These are phyloP conservation scores for Siderastrea radians DNA, from an alignment of 92 coral and sea anemone genomes.

Conservation along the genomic window DNA sequence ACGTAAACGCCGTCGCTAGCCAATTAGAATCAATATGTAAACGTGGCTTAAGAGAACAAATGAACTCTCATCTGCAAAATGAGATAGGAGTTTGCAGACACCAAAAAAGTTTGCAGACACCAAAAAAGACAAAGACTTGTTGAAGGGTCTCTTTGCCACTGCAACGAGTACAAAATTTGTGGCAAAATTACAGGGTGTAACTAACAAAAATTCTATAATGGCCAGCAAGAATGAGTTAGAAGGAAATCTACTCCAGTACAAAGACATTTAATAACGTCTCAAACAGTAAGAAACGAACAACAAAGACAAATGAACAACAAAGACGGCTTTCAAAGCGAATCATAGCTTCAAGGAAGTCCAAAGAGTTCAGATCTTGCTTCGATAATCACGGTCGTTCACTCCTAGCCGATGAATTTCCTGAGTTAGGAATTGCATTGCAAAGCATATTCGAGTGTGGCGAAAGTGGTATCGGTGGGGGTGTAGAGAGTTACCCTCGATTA, in stretches of 20 bases:
- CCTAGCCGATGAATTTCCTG: too few relatives aligned
- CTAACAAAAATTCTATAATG: conserved; percentile 36
- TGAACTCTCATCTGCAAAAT: conserved; percentile 38
- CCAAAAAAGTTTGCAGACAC: conserved; percentile 36
- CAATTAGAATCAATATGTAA: not conserved
- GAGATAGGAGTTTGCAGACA: conserved; percentile 24
- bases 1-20: not conserved
- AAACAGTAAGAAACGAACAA: conserved; percentile 37
- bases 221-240: conserved; percentile 28
- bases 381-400: too few relatives aligned
- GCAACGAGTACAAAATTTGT: conserved; percentile 41
- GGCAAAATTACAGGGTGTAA: conserved; percentile 9
- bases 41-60: not conserved
- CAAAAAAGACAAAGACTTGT: conserved; percentile 40
- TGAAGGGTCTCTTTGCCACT: conserved; percentile 46
- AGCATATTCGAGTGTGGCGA: too few relatives aligned
- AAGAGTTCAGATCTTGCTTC: too few relatives aligned
- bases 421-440: too few relatives aligned
- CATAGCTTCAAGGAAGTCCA: too few relatives aligned
- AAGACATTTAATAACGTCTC: conserved; percentile 36
- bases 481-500: conserved; percentile 51
- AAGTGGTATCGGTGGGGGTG: conserved; percentile 7
- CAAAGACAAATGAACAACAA: conserved; percentile 44
- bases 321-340: conserved; percentile 9
- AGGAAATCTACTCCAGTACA: too few relatives aligned